phyloP scores from a whole-genome alignment of 2,888 invertebrate genomes.

The Agrochola lota region DNA sequence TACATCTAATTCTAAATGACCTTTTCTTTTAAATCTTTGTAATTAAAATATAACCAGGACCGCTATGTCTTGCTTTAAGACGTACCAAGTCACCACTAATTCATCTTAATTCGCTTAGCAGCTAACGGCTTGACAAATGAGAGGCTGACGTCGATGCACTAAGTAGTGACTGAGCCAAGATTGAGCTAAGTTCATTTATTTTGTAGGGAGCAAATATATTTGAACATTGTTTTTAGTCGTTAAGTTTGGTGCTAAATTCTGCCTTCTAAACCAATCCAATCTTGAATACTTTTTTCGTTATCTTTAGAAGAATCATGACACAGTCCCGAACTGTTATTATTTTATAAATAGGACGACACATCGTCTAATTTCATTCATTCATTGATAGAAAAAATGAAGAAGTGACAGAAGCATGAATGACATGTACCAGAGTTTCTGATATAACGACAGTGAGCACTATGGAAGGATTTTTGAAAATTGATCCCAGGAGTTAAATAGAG shows the following conservation, averaged over 20 bases:
- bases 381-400: not conserved
- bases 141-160: not conserved
- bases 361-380: not conserved
- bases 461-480: not conserved
- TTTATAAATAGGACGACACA: too few species aligned
- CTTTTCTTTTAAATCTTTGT: slow-evolving; percentile 28
- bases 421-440: not conserved
- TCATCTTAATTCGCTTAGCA: slow-evolving; percentile 42
- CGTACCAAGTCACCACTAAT: slow-evolving; percentile 19
- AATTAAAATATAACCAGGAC: slow-evolving; percentile 43
- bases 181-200: slow-evolving; percentile 10
- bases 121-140: slow-evolving; percentile 37
- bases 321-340: too few species aligned
- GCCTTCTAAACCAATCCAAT: not conserved
- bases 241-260: not conserved
- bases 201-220: not conserved
- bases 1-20: slow-evolving; percentile 9
- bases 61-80: slow-evolving; percentile 34
- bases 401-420: not conserved
- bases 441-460: too few species aligned
- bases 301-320: not conserved
- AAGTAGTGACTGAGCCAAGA: not conserved
- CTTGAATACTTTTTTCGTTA: not conserved
- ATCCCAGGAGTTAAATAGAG: too few species aligned
- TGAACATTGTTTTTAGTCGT: not conserved